Conservation (phyloP, 2,888 invertebrate genomes). For the Hanleya hanleyi region DNA sequence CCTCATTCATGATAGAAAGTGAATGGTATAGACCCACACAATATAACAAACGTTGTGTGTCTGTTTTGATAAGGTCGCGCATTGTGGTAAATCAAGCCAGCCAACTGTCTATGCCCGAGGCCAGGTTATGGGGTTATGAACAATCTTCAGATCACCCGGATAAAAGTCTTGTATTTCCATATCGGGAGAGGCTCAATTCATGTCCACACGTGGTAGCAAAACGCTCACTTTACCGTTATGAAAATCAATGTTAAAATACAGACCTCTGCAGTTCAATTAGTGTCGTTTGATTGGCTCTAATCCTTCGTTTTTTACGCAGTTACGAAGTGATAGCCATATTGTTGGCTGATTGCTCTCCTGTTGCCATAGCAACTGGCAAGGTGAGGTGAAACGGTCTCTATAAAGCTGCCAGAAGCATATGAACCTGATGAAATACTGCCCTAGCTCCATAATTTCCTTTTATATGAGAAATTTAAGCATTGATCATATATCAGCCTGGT, state of each 20-base stretch:
- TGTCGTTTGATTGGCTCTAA: neutral
- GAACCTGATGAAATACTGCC: neutral
- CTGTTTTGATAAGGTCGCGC: too few relatives aligned
- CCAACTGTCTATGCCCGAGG: too few relatives aligned
- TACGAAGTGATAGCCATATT: conserved; percentile 1
- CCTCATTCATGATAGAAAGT: too few relatives aligned
- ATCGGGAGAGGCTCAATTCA: too few relatives aligned
- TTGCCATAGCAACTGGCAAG: neutral
- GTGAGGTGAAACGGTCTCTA: neutral
- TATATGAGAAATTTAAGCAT: neutral
- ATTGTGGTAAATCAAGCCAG: too few relatives aligned
- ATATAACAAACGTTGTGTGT: too few relatives aligned
- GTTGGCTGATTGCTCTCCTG: neutral
- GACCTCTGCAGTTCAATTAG: neutral
- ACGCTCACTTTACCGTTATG: neutral
- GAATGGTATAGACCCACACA: too few relatives aligned
- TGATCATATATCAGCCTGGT: neutral
- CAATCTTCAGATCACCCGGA: too few relatives aligned
- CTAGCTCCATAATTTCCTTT: neutral
- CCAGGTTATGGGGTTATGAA: too few relatives aligned
- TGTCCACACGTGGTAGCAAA: too few relatives aligned
- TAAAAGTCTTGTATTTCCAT: too few relatives aligned
- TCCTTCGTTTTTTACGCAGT: neutral
- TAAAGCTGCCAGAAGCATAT: conserved; percentile 1
- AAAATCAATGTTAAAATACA: neutral